Evolutionary conservation across 2,113 vertebrate species (phyloP).

Genomic region (Glareola pratincola): DNA sequence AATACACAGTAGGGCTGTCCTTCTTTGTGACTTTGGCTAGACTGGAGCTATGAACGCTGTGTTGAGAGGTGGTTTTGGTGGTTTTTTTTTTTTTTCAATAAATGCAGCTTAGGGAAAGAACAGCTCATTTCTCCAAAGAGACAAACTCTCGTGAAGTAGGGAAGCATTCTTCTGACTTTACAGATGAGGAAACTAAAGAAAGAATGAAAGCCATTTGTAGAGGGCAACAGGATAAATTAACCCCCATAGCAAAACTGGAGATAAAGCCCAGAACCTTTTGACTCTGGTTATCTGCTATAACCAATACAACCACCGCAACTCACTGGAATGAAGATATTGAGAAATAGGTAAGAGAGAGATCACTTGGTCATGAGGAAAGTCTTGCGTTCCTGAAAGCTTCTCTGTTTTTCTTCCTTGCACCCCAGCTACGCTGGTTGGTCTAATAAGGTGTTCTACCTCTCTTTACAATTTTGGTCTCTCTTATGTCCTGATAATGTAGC

Average conservation of each 20-base stretch:
- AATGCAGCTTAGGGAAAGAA: background rate
- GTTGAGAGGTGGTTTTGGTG: background rate
- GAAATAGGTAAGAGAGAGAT: background rate
- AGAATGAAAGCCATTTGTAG: background rate
- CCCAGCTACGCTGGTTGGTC: background rate
- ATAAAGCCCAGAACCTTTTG: background rate
- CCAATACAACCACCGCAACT: accelerated
- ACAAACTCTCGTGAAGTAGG: background rate
- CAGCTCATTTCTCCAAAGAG: background rate
- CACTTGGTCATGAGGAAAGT: background rate
- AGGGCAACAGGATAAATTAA: background rate
- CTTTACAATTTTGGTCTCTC: background rate
- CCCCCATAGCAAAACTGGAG: background rate
- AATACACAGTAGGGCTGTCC: background rate
- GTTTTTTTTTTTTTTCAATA: background rate
- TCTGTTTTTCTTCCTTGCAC: background rate
- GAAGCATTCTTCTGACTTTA: background rate
- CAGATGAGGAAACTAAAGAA: background rate
- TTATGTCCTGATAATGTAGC: background rate
- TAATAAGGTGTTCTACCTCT: background rate
- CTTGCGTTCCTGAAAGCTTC: background rate
- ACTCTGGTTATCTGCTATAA: background rate
- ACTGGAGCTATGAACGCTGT: background rate
- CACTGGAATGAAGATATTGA: background rate
- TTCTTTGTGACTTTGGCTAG: background rate